Base-by-base conservation (phyloP, 2,888 invertebrate species). In the Torymus aiolomorphi region DNA sequence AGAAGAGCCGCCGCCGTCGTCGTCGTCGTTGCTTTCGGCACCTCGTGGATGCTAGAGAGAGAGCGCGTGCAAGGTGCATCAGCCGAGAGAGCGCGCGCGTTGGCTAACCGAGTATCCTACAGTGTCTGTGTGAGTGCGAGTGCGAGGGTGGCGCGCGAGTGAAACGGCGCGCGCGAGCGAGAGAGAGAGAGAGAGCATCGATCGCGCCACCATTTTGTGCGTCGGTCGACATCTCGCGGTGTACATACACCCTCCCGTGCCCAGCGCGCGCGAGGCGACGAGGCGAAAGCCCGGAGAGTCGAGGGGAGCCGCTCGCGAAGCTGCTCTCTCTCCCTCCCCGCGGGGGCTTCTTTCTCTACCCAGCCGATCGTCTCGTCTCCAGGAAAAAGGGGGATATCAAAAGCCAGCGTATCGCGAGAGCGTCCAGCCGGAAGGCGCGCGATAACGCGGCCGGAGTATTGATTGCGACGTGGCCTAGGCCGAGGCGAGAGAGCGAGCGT, bases 121-220 rank as follows among this genome's bases (percentile, higher is more conserved):
- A 31, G 31, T 31, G 31, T 31, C 31, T 31, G 31, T 31, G 31
- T 31, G 31, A 31, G 31, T 31, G 31, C 31, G 31, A 31, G 31
- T 31, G 31, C 31, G 31, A 31, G 85, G 85, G 83, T 78, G 84
- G 83, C 69, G 67, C 78, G 18, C n/a, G 61, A 67, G 67, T 16
- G 70, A 52, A 65, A 42, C 49, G 8, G 74, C n/a, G 56, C 12
- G 57, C 51, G 52, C 3, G 61, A 67, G 67, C 16, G 70, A 52
- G 65, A 31, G 57, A 14, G 74, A 24, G 65, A 16, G 57, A 59
- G 52, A 57, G 52, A 11, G 59, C 31, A 31, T 31, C 51, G 67
- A 51, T 13, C 51, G 10, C 66, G 65, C 20, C 89, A 89, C 89
- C 89, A 89, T 89, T 88, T 89, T 88, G 61, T 10, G 11, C 14